phyloP scores from a whole-genome alignment of 2,113 vertebrate genomes.

The Rhombomys opimus region DNA sequence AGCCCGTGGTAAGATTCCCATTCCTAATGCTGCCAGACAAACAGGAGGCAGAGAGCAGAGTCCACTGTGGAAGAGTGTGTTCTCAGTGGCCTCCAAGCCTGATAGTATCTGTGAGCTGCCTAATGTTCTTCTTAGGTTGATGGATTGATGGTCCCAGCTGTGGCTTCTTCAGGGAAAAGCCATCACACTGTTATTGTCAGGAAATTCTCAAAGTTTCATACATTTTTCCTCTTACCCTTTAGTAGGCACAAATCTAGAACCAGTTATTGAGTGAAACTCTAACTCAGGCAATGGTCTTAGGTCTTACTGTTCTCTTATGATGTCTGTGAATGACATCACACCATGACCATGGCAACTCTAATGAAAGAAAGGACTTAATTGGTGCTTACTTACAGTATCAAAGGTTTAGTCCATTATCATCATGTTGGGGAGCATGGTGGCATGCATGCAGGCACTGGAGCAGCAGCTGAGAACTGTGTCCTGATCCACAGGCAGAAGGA shows the following conservation, averaged over 20 bases:
- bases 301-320: not conserved
- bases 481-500: not conserved
- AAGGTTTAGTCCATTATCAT: not conserved
- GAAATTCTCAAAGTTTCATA: not conserved
- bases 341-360: not conserved
- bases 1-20: too few species aligned
- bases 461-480: not conserved
- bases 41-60: not conserved
- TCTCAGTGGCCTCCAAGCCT: not conserved
- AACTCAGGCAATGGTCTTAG: not conserved
- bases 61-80: not conserved
- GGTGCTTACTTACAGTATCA: not conserved
- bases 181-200: not conserved
- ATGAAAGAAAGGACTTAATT: not conserved
- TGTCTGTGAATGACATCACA: not conserved
- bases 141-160: not conserved
- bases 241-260: not conserved
- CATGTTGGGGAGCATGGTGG: not conserved
- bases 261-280: not conserved
- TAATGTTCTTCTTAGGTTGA: not conserved
- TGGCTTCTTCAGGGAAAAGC: not conserved
- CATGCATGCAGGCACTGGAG: not conserved
- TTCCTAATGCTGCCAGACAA: not conserved
- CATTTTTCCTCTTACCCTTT: not conserved
- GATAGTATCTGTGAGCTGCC: not conserved